Base-by-base conservation (phyloP, 2,888 invertebrate genomes). In the Acrocyrtus sp. region DNA sequence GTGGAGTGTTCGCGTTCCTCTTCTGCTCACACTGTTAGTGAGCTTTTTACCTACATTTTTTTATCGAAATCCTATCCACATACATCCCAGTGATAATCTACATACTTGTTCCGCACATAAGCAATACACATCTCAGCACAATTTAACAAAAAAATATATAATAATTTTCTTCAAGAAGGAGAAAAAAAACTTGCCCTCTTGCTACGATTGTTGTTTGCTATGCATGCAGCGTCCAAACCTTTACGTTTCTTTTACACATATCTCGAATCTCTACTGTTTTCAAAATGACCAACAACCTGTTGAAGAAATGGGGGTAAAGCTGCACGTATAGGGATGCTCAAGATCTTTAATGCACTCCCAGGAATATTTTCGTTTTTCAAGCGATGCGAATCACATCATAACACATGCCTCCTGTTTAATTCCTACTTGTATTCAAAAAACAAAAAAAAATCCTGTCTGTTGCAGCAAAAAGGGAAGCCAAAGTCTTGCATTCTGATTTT, bases 11-110 rank as follows among this genome's bases (percentile, higher is more conserved):
- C 51, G 10, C 26, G 51, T 26, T 51, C 51, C 51, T 22, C 26
- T 51, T 51, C 24, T n/a, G n/a, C n/a, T 51, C 26, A 51, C 26
- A 34, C 12, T 34, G 12, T 34, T 12, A 34, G 12, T 56, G 34
- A 60, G 48, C 48, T 68, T 68, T 56, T 68, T 61, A 60, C 68
- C 68, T 68, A 68, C 68, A 68, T 68, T 68, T 68, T 68, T 27
- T 48, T 19, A 41, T 29, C 50, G 6, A 48, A n/a, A 5, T 34
- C 34, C 34, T 12, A 8, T 12, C 5, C 12, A 34, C 34, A 34
- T 34, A 8, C 34, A 34, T 34, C 34, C 34, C 12, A 5, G 12
- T 34, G 34, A 34, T 34, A 34, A 34, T 34, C 34, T 34, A 34
- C 34, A 34, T 34, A 34, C 34, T 34, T 34, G 34, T 34, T 34